Evolutionary conservation across 2,888 invertebrate genomes (phyloP).

Genomic region (Clusia tigrina): DNA sequence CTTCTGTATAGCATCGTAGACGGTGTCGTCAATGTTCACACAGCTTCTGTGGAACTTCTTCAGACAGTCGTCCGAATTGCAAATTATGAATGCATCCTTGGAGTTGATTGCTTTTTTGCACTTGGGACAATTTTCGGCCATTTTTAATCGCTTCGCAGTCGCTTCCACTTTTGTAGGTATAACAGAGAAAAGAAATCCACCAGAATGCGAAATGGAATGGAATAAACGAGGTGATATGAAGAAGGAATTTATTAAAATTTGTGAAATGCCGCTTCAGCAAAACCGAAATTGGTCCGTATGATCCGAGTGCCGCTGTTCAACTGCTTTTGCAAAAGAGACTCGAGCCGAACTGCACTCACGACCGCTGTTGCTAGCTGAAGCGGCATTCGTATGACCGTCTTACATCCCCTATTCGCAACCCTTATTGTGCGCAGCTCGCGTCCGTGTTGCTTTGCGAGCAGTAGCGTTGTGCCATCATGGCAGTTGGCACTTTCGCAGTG

Average conservation of each 20-base stretch:
- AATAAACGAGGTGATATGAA: slow-evolving; percentile 40
- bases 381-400: slow-evolving; percentile 31
- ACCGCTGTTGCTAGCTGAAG: slow-evolving; percentile 34
- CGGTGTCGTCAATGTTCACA: slow-evolving; percentile 55
- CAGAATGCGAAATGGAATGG: slow-evolving; percentile 27
- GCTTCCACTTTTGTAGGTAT: slow-evolving; percentile 34
- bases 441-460: no score
- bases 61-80: slow-evolving; percentile 54
- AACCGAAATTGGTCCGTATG: slow-evolving; percentile 48
- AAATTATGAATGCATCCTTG: slow-evolving; percentile 54
- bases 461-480: no score
- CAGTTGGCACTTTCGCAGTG: no score
- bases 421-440: slow-evolving; percentile 27
- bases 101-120: slow-evolving; percentile 58
- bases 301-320: slow-evolving; percentile 58
- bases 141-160: slow-evolving; percentile 40
- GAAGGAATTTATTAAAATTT: slow-evolving; percentile 41
- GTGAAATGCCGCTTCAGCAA: slow-evolving; percentile 42
- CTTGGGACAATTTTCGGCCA: slow-evolving; percentile 59
- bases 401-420: slow-evolving; percentile 22
- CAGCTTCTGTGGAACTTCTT: slow-evolving; percentile 57
- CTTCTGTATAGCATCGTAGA: slow-evolving; percentile 58
- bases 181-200: slow-evolving; percentile 32
- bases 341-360: not conserved
- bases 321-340: no score